A percentile compares a stretch with the other conserved stretches of the same genome.
Conservation (phyloP, 2,888 invertebrate genomes). For the Cheiracanthium punctorium region DNA sequence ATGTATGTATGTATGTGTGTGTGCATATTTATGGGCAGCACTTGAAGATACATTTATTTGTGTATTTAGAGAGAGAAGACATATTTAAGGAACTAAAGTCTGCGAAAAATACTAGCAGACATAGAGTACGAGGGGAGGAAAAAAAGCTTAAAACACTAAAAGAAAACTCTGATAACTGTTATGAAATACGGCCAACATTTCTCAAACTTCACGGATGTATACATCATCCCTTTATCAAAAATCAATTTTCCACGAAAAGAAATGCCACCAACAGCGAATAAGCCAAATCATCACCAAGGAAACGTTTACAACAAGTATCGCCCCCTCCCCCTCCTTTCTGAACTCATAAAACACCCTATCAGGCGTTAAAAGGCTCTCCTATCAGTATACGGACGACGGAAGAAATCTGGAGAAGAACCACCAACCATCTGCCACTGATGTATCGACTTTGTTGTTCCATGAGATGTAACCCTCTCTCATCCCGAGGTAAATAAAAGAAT, state of each 20-base stretch:
- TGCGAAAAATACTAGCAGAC: too few species aligned
- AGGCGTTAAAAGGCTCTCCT: constrained; percentile 1
- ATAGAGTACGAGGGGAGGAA: too few species aligned
- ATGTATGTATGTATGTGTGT: too few species aligned
- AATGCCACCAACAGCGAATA: background rate
- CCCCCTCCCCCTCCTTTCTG: constrained; percentile 20
- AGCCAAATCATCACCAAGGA: too few species aligned
- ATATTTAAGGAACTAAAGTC: too few species aligned
- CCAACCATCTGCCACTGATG: constrained; percentile 22
- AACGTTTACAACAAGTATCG: constrained; percentile 31
- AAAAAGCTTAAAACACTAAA: too few species aligned
- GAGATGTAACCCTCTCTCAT: constrained; percentile 8
- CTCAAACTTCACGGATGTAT: background rate
- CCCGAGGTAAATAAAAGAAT: constrained; percentile 28
- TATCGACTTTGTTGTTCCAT: background rate
- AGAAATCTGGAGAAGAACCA: constrained; percentile 25
- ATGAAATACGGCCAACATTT: background rate
- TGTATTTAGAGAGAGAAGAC: too few species aligned
- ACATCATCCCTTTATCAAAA: background rate
- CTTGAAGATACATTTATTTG: too few species aligned
- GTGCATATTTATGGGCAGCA: too few species aligned
- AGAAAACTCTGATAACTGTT: background rate
- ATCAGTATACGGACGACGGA: constrained; percentile 14
- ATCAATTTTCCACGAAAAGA: background rate
- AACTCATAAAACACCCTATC: constrained; percentile 29